Evolutionary conservation across 2,797 vertebrate genomes (phyloP), one percentile per base, ranked within the genome.

Genomic region (Clarias fuscus): DNA sequence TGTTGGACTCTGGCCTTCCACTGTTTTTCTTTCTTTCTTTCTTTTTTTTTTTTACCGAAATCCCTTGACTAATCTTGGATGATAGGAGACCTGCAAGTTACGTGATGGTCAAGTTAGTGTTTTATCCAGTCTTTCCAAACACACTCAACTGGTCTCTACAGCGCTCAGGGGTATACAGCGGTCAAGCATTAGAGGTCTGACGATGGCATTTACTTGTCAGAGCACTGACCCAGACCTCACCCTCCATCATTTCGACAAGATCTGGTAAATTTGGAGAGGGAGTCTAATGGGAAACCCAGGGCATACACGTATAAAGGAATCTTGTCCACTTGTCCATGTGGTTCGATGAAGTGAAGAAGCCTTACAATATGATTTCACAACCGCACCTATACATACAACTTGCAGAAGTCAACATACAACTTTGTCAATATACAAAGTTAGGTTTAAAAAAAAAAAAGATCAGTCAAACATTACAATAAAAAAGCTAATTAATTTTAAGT

Each of bases 201-300:
- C 73, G 80, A 88, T 86, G 84, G 83, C 87, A 88, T 85, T 86
- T 89, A 86, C 78, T 86, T 87, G 88, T 90, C 81, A 87, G 82
- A 86, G 86, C 78, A 71, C 82, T 90, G 88, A 90, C 90, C 90
- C 87, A 88, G 37, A 90, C 85, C 86, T 88, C 40, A 87, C 75
- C 86, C 84, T 86, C 78, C 64, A 82, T 86, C 86, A 87, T 81
- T 89, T 76, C 70, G 37, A 88, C 84, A 89, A 85, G 84, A 88
- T 85, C 59, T 73, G 67, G 84, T 84, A 64, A 71, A 86, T 78
- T 48, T 84, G 27, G 77, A 85, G 62, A 80, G 20, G 56, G 15
- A 20, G 27, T 83, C 86, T 85, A 58, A 76, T 61, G 76, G 33
- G 84, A 84, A 71, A 84, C 48, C 84, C 43, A 85, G 64, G 53